Percentiles rank a stretch among this genome's conserved stretches.
phyloP scores from a whole-genome alignment of 2,113 vertebrate genomes.

The Gavialis gangeticus region DNA sequence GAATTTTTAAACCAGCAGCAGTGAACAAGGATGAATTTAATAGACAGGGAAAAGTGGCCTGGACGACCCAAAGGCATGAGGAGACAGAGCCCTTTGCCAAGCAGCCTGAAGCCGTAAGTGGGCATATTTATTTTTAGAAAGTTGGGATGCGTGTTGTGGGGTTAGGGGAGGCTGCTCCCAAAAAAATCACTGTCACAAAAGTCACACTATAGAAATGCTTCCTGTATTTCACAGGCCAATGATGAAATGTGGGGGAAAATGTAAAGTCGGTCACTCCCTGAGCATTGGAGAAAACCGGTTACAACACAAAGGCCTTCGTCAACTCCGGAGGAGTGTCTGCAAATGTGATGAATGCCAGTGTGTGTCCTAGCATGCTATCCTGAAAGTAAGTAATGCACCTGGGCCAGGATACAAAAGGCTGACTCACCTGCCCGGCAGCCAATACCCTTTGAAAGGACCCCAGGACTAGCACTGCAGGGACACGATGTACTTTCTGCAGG shows the following conservation, averaged over 20 bases:
- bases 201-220: conserved; percentile 23
- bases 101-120: background rate
- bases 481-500: conserved; percentile 56
- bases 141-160: background rate
- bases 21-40: background rate
- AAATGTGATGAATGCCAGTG: conserved; percentile 41
- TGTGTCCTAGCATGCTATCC: conserved; percentile 48
- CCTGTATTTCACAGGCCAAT: conserved; percentile 33
- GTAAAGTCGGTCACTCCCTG: conserved; percentile 9
- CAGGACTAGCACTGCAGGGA: conserved; percentile 11
- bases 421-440: conserved; percentile 72
- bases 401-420: conserved; percentile 74
- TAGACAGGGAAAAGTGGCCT: background rate
- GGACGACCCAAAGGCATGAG: background rate
- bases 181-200: background rate
- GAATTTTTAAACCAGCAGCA: background rate
- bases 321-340: conserved; percentile 26
- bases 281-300: conserved; percentile 23
- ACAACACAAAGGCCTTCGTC: conserved; percentile 53
- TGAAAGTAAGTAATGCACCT: conserved; percentile 73
- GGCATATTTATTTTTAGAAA: background rate
- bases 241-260: conserved; percentile 54
- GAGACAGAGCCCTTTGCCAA: background rate
- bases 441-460: conserved; percentile 61
- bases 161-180: background rate